Evolutionary conservation across 1,140 invertebrate species (phyloP).

Genomic region (Delia radicum): DNA sequence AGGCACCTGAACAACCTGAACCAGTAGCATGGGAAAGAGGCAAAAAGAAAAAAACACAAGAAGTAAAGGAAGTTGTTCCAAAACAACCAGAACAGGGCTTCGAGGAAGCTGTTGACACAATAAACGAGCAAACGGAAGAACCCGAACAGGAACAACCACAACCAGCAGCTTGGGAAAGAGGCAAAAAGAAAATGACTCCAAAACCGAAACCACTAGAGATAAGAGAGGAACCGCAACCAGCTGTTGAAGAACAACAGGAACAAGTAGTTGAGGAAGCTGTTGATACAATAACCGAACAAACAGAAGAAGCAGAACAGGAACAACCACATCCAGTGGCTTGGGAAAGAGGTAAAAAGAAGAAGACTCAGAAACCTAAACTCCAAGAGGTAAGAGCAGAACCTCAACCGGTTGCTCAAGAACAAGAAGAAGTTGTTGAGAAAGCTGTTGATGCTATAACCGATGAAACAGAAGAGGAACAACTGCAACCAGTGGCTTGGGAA

Average conservation of each 20-base stretch:
- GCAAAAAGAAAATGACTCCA: slow-evolving; percentile 36
- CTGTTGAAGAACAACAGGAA: slow-evolving; percentile 27
- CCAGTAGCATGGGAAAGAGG: slow-evolving; percentile 49
- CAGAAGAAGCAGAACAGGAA: slow-evolving; percentile 39
- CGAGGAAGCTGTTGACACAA: slow-evolving; percentile 44
- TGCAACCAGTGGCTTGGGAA: too few species aligned
- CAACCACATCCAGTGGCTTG: slow-evolving; percentile 41
- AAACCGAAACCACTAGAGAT: neutral
- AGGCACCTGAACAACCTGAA: slow-evolving; percentile 27
- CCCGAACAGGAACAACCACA: slow-evolving; percentile 38
- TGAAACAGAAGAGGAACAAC: slow-evolving; percentile 37
- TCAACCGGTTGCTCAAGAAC: slow-evolving; percentile 18
- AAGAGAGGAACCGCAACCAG: slow-evolving; percentile 26
- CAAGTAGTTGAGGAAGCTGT: slow-evolving; percentile 4
- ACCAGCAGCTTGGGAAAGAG: too few species aligned
- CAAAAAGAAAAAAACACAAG: slow-evolving; percentile 45
- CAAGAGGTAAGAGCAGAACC: slow-evolving; percentile 25
- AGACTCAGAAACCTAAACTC: neutral
- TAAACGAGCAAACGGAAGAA: slow-evolving; percentile 46
- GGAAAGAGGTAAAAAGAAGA: slow-evolving; percentile 45
- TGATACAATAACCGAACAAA: too few species aligned
- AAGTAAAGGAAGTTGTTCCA: slow-evolving; percentile 25
- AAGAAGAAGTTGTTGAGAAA: neutral
- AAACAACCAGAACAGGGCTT: slow-evolving; percentile 4
- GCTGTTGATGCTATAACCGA: slow-evolving; percentile 40